A percentile compares a stretch with the other conserved stretches of the same genome.
Conservation (phyloP, 2,797 vertebrate species). For the Pyrocephalus nanus region DNA sequence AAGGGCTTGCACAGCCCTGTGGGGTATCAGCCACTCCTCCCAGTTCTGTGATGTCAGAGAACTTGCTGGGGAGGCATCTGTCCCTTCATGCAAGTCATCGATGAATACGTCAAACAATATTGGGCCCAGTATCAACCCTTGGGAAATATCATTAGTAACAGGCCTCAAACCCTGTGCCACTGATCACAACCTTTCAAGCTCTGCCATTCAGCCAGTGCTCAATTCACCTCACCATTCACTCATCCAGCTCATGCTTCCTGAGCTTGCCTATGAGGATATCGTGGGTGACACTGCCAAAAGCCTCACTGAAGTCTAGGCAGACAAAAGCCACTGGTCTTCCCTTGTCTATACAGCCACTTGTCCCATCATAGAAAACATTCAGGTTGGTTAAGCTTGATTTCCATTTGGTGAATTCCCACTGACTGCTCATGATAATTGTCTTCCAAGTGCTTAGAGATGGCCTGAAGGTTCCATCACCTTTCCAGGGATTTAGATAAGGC, state of each 20-base stretch:
- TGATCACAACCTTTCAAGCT: not conserved
- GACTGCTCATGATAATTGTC: not conserved
- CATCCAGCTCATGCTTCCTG: not conserved
- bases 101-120: not conserved
- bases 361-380: not conserved
- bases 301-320: not conserved
- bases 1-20: not conserved
- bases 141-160: not conserved
- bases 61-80: not conserved
- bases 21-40: not conserved
- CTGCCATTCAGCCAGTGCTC: not conserved
- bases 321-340: not conserved
- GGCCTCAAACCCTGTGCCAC: not conserved
- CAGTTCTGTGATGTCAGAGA: not conserved
- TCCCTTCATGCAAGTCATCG: rapidly evolving
- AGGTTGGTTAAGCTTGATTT: not conserved
- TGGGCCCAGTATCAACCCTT: not conserved
- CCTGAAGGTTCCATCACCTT: not conserved
- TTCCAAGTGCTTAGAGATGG: rapidly evolving
- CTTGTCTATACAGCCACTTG: not conserved
- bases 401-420: not conserved
- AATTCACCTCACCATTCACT: not conserved
- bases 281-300: not conserved
- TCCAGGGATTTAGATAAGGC: not conserved
- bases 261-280: not conserved